A percentile compares a stretch with the other conserved stretches of the same genome.
Evolutionary conservation across 2,888 invertebrate species (phyloP).

Genomic region (Tetramorium bicarinatum): DNA sequence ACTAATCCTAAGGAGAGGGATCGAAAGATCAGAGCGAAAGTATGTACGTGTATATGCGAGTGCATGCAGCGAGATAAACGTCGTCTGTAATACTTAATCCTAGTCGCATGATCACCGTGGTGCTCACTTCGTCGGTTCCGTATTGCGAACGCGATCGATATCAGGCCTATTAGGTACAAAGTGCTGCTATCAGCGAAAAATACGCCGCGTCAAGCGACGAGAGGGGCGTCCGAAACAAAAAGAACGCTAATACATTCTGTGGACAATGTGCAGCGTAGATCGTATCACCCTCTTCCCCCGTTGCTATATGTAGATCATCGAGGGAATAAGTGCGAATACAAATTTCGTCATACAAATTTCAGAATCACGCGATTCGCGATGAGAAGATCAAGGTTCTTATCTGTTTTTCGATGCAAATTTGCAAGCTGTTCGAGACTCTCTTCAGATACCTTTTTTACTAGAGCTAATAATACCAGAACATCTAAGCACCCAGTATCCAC

Average conservation of each 20-base stretch:
- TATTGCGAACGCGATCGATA: slow-evolving; percentile 57
- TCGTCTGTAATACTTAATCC: slow-evolving; percentile 66
- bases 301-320: not conserved
- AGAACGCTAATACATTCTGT: slow-evolving; percentile 20
- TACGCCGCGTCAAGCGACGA: slow-evolving; percentile 51
- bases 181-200: slow-evolving; percentile 43
- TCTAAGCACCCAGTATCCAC: not conserved
- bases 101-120: slow-evolving; percentile 62
- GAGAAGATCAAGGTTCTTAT: not conserved
- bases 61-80: slow-evolving; percentile 61
- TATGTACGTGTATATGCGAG: slow-evolving; percentile 56
- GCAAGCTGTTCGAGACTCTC: not conserved
- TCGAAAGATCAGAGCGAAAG: slow-evolving; percentile 37
- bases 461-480: not conserved
- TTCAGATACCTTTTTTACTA: not conserved
- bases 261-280: not conserved
- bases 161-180: slow-evolving; percentile 67
- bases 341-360: not conserved
- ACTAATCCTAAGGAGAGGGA: slow-evolving; percentile 44
- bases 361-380: not conserved
- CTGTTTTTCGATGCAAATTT: not conserved
- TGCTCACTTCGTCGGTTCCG: slow-evolving; percentile 70
- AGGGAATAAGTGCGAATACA: not conserved
- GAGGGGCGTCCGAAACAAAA: slow-evolving; percentile 47
- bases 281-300: not conserved